Evolutionary conservation across 2,797 vertebrate species (phyloP), one percentile per base, ranked within the genome.

Genomic region (Onychomys torridus): DNA sequence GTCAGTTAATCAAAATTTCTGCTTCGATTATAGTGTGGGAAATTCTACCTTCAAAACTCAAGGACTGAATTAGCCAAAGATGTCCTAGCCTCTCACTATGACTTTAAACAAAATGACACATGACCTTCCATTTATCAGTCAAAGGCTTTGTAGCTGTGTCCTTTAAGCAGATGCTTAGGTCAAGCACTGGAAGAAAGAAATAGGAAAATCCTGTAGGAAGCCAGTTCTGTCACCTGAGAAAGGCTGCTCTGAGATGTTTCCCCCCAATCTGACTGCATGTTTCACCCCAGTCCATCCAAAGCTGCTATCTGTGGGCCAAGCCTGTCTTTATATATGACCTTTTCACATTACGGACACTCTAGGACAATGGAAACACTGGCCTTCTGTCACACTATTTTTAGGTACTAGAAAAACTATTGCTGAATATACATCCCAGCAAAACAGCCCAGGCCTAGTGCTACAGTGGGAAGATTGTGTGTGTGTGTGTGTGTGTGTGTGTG

Each of bases 371-470:
- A 97, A 96, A 96, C 95, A 96, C 46, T 93, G 92, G 96, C 95
- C 95, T 98, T 96, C 96, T 75, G 49, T 98, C 96, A 94, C 95
- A 97, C 96, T 98, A 98, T 98, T 98, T 98, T 98, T 98, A 98
- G 98, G 96, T 97, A 97, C 96, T 97, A 85, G 82, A 98, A 95
- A 98, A 97, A 97, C 90, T 98, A 96, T 96, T 95, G 93, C 96
- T 98, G 97, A 96, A 97, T 97, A 96, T 97, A 91, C 97, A 98
- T 97, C 91, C 0, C 78, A 94, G 0, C 49, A 90, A 91, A 98
- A 96, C 96, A 96, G 92, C 75, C 94, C 90, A 94, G 93, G 90
- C 90, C 94, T 98, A 83, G 96, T 97, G 67, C 79, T 97, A 88
- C 67, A 93, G 81, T 94, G 75, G 76, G 90, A 97, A 98, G 90